phyloP scores from a whole-genome alignment of 2,113 vertebrate genomes.

The Podarcis muralis region DNA sequence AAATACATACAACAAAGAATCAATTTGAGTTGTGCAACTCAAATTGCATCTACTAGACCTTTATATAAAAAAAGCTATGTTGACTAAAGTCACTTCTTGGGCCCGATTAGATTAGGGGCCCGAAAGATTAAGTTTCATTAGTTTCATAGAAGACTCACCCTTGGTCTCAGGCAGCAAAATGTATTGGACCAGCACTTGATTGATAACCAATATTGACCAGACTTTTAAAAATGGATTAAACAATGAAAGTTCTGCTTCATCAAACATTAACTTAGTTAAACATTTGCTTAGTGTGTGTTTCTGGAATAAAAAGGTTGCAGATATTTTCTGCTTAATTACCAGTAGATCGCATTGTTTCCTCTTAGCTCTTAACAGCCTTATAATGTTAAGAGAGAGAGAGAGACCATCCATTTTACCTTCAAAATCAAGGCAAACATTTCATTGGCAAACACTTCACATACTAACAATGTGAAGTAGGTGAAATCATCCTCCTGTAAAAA shows the following conservation, averaged over 20 bases:
- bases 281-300: neutral
- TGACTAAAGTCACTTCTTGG: too few species aligned
- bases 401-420: slow-evolving; percentile 26
- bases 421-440: slow-evolving; percentile 21
- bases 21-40: too few species aligned
- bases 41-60: too few species aligned
- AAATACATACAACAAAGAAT: too few species aligned
- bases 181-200: neutral
- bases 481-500: slow-evolving; percentile 1
- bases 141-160: too few species aligned
- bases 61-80: too few species aligned
- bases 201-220: neutral
- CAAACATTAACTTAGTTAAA: neutral
- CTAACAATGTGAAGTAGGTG: neutral
- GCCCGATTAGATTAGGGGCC: too few species aligned
- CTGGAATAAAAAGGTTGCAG: slow-evolving; percentile 18
- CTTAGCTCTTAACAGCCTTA: slow-evolving; percentile 3
- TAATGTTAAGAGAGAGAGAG: neutral
- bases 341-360: neutral
- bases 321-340: slow-evolving; percentile 32
- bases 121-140: too few species aligned
- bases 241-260: neutral
- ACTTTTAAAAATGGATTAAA: too few species aligned
- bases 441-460: slow-evolving; percentile 7
- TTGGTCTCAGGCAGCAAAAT: too few species aligned